Evolutionary conservation across 2,888 invertebrate species (phyloP).

Genomic region (Rhyacophila evoluta): DNA sequence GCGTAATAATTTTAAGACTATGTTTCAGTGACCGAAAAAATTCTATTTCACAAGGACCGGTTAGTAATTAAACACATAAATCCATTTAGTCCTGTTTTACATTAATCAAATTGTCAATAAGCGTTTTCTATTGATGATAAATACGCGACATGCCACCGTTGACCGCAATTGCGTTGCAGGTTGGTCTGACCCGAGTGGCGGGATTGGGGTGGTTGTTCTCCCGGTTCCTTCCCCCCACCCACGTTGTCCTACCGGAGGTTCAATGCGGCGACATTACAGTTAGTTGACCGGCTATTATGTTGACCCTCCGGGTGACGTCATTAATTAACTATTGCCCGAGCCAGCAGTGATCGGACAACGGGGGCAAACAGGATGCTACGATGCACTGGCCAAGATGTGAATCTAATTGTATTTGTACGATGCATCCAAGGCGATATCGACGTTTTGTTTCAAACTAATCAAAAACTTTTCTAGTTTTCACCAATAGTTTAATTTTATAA

Average conservation of each 20-base stretch:
- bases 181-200: not conserved
- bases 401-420: not conserved
- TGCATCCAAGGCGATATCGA: not conserved
- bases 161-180: not conserved
- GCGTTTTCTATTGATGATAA: not conserved
- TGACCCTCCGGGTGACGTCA: conserved; percentile 47
- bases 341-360: not conserved
- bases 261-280: conserved; percentile 37
- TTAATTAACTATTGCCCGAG: conserved; percentile 44
- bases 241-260: conserved; percentile 19
- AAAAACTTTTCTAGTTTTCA: no score
- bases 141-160: not conserved
- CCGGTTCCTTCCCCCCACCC: conserved; percentile 19
- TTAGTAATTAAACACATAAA: no score
- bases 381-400: not conserved
- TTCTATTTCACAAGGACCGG: no score
- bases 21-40: no score
- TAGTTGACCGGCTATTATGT: conserved; percentile 45
- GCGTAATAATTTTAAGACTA: no score
- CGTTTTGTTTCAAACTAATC: no score
- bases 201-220: not conserved
- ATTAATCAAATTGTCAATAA: not conserved
- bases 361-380: not conserved
- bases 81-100: not conserved
- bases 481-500: no score